phyloP scores from a whole-genome alignment of 2,888 invertebrate species.

The Eucriotettix oculatus region DNA sequence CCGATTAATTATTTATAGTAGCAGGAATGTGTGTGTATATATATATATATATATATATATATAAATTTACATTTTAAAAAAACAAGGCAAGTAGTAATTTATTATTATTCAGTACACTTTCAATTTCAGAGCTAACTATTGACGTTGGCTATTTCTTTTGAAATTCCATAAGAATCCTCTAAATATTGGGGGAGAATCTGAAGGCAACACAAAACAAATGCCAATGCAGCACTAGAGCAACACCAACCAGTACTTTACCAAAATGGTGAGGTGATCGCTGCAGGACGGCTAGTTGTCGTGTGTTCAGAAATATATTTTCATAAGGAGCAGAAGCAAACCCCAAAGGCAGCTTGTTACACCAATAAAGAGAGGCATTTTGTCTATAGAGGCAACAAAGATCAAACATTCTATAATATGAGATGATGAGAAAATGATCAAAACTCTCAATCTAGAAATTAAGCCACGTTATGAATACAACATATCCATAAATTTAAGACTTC shows the following conservation, averaged over 20 bases:
- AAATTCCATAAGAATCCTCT: too few species aligned
- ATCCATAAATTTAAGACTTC: too few species aligned
- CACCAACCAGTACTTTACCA: conserved; percentile 18
- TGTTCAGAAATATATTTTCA: conserved; percentile 48
- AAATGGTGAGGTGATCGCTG: conserved; percentile 15
- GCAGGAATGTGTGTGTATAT: too few species aligned
- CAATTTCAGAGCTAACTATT: not conserved
- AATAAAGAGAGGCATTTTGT: conserved; percentile 60
- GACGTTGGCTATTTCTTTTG: too few species aligned
- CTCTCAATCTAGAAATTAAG: too few species aligned
- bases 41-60: too few species aligned
- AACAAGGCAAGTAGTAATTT: not conserved
- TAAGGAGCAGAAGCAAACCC: conserved; percentile 61
- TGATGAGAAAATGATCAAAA: too few species aligned
- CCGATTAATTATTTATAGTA: not conserved
- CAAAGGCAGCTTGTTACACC: conserved; percentile 81
- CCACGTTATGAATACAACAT: too few species aligned
- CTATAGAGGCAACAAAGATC: conserved; percentile 20
- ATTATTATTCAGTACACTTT: not conserved
- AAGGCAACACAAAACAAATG: not conserved
- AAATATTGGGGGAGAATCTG: too few species aligned
- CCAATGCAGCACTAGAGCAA: conserved; percentile 4
- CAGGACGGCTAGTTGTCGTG: conserved; percentile 16
- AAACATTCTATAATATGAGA: not conserved
- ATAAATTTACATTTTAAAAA: not conserved